A percentile compares a stretch with the other conserved stretches of the same genome.
Evolutionary conservation across 2,888 invertebrate species (phyloP).

Genomic region (Eremobia ochroleuca): DNA sequence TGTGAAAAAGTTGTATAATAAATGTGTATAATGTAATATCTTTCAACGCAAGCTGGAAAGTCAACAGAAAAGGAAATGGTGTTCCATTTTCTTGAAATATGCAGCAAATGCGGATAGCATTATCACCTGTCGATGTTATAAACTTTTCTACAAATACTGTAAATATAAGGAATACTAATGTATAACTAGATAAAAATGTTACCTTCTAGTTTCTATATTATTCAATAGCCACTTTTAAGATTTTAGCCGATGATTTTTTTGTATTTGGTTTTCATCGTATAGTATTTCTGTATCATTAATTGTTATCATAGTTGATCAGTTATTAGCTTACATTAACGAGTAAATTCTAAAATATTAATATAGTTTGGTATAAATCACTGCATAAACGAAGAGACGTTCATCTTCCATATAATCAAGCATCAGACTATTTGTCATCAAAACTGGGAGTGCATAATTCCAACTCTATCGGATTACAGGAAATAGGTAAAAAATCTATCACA

Average conservation of each 20-base stretch:
- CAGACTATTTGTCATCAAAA: neutral
- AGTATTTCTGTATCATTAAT: neutral
- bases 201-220: neutral
- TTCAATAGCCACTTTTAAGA: neutral
- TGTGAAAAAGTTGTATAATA: constrained; percentile 18
- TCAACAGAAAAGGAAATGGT: constrained; percentile 38
- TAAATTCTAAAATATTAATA: neutral
- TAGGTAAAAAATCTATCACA: constrained; percentile 10
- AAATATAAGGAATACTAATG: neutral
- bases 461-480: constrained; percentile 25
- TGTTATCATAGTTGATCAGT: neutral
- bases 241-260: neutral
- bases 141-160: constrained; percentile 13
- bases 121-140: constrained; percentile 29
- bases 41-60: constrained; percentile 23
- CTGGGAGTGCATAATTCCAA: neutral
- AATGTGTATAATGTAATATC: constrained; percentile 28
- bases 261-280: neutral
- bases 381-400: neutral
- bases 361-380: neutral
- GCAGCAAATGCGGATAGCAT: constrained; percentile 29
- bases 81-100: constrained; percentile 43
- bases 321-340: neutral
- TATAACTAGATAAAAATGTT: neutral
- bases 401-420: neutral